These are phyloP conservation scores for Brachynemurus nebulosus DNA, from an alignment of 2,888 invertebrate species.

Conservation along the genomic window DNA sequence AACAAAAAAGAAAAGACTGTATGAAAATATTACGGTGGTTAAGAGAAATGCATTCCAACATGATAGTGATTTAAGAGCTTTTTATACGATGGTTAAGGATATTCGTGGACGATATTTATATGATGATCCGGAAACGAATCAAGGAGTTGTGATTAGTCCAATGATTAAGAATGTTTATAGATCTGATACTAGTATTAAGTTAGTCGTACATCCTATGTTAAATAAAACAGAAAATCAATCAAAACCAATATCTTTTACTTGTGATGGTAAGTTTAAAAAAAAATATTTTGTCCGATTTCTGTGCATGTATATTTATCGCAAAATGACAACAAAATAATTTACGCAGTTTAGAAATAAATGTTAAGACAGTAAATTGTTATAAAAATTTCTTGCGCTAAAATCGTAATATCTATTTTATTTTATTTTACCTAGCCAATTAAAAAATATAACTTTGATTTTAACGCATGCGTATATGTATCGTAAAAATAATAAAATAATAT, in stretches of 20 bases:
- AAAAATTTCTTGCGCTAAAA: too few relatives aligned
- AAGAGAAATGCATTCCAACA: constrained; percentile 48
- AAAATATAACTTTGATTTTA: too few relatives aligned
- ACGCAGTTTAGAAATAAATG: too few relatives aligned
- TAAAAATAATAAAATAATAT: too few relatives aligned
- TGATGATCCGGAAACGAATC: constrained; percentile 64
- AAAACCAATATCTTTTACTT: constrained; percentile 72
- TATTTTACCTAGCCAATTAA: too few relatives aligned
- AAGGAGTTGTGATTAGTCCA: constrained; percentile 79
- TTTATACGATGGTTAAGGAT: constrained; percentile 68
- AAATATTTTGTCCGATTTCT: not conserved
- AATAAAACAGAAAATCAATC: constrained; percentile 25
- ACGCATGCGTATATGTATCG: too few relatives aligned
- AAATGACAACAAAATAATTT: not conserved
- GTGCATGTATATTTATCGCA: not conserved
- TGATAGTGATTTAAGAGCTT: constrained; percentile 67
- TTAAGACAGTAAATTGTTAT: too few relatives aligned
- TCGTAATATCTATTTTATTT: too few relatives aligned
- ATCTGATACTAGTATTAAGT: constrained; percentile 74
- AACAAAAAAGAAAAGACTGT: constrained; percentile 45
- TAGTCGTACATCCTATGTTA: constrained; percentile 58
- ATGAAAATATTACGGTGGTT: constrained; percentile 51
- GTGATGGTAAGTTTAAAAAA: constrained; percentile 56
- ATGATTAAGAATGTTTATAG: constrained; percentile 66
- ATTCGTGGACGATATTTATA: constrained; percentile 63